Percentiles rank a stretch among this genome's conserved stretches.
Conservation (phyloP, 1,140 invertebrate species). For the Drosophila rhopaloa region DNA sequence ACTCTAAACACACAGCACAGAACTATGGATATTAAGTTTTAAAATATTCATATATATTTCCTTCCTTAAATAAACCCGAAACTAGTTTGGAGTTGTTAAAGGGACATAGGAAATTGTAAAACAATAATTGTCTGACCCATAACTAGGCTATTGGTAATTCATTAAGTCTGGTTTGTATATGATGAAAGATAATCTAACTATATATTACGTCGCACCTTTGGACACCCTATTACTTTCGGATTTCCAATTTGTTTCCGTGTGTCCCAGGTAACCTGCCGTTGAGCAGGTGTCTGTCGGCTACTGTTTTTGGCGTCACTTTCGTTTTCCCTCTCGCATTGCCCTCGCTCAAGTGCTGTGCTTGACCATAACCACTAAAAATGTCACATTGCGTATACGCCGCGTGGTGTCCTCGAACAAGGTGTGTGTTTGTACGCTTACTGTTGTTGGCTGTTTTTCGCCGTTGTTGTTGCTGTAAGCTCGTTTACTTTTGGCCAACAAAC, state of each 20-base stretch:
- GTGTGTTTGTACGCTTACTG: conserved; percentile 18
- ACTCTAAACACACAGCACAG: background rate
- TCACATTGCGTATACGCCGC: conserved; percentile 81
- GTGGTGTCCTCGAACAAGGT: conserved; percentile 70
- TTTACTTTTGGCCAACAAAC: conserved; percentile 35
- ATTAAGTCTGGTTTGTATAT: background rate
- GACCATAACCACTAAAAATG: conserved; percentile 81
- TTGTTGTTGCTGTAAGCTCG: conserved; percentile 50
- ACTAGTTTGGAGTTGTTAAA: too few species aligned
- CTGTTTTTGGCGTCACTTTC: conserved; percentile 70
- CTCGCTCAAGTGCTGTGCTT: conserved; percentile 76
- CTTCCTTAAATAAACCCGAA: too few species aligned
- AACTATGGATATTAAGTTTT: too few species aligned
- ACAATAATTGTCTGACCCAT: too few species aligned
- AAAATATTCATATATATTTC: too few species aligned
- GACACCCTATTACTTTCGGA: background rate
- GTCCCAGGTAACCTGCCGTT: conserved; percentile 17
- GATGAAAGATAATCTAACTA: background rate
- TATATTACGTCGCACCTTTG: background rate
- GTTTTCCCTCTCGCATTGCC: conserved; percentile 55
- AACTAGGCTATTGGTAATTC: background rate
- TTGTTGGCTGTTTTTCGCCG: conserved; percentile 20
- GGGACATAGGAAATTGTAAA: too few species aligned
- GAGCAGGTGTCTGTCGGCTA: conserved; percentile 61
- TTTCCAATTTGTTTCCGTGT: conserved; percentile 22